These are phyloP conservation scores for Cheilosia vernalis DNA, from an alignment of 2,888 invertebrate genomes.

Conservation along the genomic window DNA sequence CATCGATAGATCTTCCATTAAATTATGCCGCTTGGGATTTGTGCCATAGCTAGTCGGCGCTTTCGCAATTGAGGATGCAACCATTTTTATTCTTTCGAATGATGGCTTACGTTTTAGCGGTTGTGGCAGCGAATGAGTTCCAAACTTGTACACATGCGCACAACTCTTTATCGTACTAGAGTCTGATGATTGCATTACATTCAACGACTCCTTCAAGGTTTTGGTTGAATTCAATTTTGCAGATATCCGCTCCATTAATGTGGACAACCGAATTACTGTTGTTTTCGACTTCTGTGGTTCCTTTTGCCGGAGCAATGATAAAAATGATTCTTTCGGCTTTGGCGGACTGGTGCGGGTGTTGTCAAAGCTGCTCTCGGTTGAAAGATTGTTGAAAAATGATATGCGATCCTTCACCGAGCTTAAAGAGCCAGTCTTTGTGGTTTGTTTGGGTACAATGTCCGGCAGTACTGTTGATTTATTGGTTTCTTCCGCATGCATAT, in stretches of 20 bases:
- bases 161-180: neutral
- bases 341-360: neutral
- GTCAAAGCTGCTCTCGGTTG: neutral
- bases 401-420: slow-evolving; percentile 50
- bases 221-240: neutral
- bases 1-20: slow-evolving; percentile 81
- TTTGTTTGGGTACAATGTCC: neutral
- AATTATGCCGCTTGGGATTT: slow-evolving; percentile 79
- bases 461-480: neutral
- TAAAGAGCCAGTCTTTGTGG: neutral
- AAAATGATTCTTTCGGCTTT: slow-evolving; percentile 38
- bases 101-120: slow-evolving; percentile 79
- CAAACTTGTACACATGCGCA: slow-evolving; percentile 23
- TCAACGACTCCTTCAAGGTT: slow-evolving; percentile 9
- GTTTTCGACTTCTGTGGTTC: slow-evolving; percentile 28
- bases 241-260: slow-evolving; percentile 15
- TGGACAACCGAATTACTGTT: slow-evolving; percentile 25
- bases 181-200: slow-evolving; percentile 6
- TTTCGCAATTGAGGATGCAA: slow-evolving; percentile 77
- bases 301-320: slow-evolving; percentile 46
- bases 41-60: slow-evolving; percentile 66
- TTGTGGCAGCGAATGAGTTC: slow-evolving; percentile 37
- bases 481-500: neutral
- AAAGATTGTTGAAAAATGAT: slow-evolving; percentile 56
- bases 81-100: slow-evolving; percentile 78